phyloP scores from a whole-genome alignment of 2,797 vertebrate species.

The Phoebastria nigripes region DNA sequence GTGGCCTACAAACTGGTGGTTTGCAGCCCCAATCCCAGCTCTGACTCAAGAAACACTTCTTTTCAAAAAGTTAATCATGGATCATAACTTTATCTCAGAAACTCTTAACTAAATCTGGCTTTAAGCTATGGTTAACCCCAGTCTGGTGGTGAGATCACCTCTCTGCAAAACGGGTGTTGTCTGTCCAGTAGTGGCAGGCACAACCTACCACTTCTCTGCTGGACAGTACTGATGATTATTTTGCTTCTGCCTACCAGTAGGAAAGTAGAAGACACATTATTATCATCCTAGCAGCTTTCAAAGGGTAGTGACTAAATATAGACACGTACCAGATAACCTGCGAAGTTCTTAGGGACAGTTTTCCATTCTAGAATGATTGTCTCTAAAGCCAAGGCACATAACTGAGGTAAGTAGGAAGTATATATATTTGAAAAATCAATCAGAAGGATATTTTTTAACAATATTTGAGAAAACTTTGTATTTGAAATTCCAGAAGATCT shows the following conservation, averaged over 20 bases:
- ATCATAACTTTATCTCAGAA: background rate
- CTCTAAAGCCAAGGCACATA: background rate
- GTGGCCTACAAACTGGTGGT: background rate
- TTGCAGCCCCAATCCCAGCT: background rate
- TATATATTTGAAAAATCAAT: background rate
- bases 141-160: background rate
- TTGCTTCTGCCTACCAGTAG: background rate
- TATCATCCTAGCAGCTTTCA: background rate
- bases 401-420: background rate
- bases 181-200: background rate
- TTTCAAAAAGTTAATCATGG: background rate
- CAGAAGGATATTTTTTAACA: background rate
- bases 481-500: background rate
- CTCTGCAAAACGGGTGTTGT: background rate
- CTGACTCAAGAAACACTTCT: background rate
- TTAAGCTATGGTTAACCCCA: background rate
- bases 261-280: background rate
- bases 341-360: background rate
- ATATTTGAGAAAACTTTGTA: background rate
- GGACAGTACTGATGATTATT: background rate
- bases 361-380: background rate
- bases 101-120: background rate
- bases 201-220: background rate
- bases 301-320: background rate
- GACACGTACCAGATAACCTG: background rate